Base-by-base conservation (phyloP, 2,797 vertebrate genomes). In the Tenualosa ilisha region DNA sequence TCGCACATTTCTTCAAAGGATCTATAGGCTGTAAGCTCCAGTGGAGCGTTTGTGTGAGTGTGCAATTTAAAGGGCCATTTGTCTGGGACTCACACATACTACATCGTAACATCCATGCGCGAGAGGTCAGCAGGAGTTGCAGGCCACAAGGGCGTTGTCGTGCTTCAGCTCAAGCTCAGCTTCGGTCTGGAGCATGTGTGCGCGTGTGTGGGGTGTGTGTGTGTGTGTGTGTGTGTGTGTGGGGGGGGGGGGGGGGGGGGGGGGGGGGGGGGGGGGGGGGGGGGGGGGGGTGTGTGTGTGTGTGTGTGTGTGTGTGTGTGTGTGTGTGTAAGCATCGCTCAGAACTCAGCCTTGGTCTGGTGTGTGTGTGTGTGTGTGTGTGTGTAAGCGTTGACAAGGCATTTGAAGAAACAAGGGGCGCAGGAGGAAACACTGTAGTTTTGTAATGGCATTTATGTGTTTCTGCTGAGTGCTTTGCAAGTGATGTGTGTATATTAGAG, bases 51-150 rank as follows among this genome's bases (percentile, higher is more conserved):
- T 72, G 68, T 85, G 63, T 82, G 72, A 81, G 72, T 86, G 84
- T 89, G 84, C 84, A 63, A 90, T 90, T 90, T 88, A 84, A 87
- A 90, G 83, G 83, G 88, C 89, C 91, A 90, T 92, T 90, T 91
- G 88, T 85, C 89, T 88, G 88, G 85, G 9, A 84, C 87, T 90
- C 13, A 53, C 88, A 89, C 87, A 88, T 12, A 83, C 46, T n/a
- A 6, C 7, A 81, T 83, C 50, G 54, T 50, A 53, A 17, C 59
- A 83, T 89, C 85, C 83, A 86, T 90, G 90, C 90, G 83, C 90
- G 88, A 85, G 79, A 85, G 91, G 83, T 87, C 86, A 91, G 94
- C 91, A 92, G 84, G 86, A 88, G 89, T 91, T 68, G 86, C 87
- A 88, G 89, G 87, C 87, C 31, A 90, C 88, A 87, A 31, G 0